Evolutionary conservation across 2,113 vertebrate genomes (phyloP).

Genomic region (Herpailurus yagouaroundi): DNA sequence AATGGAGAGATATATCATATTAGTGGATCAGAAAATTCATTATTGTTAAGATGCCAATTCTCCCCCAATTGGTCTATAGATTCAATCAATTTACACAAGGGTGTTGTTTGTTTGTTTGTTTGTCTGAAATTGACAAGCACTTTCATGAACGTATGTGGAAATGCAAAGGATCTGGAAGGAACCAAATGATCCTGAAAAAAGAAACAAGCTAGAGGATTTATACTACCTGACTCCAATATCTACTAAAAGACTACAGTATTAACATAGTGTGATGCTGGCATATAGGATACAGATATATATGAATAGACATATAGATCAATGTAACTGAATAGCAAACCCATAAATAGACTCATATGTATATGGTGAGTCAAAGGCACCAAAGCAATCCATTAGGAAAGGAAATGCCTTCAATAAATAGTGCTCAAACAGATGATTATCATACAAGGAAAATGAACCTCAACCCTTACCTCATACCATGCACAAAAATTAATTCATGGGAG

Average conservation of each 20-base stretch:
- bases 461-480: not conserved
- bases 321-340: not conserved
- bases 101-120: not conserved
- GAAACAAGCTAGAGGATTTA: not conserved
- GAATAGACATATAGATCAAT: not conserved
- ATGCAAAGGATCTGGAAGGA: not conserved
- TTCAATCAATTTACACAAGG: not conserved
- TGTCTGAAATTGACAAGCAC: not conserved
- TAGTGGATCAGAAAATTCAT: not conserved
- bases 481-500: not conserved
- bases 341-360: not conserved
- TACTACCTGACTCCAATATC: not conserved
- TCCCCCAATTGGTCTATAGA: not conserved
- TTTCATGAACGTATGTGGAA: not conserved
- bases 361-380: not conserved
- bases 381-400: not conserved
- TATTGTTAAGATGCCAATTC: not conserved
- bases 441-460: not conserved
- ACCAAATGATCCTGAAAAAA: not conserved
- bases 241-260: not conserved
- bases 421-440: not conserved
- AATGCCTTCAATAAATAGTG: not conserved
- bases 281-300: not conserved
- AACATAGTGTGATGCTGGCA: not conserved
- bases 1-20: not conserved